phyloP scores from a whole-genome alignment of 2,888 invertebrate genomes.

The Smittia aterrima region DNA sequence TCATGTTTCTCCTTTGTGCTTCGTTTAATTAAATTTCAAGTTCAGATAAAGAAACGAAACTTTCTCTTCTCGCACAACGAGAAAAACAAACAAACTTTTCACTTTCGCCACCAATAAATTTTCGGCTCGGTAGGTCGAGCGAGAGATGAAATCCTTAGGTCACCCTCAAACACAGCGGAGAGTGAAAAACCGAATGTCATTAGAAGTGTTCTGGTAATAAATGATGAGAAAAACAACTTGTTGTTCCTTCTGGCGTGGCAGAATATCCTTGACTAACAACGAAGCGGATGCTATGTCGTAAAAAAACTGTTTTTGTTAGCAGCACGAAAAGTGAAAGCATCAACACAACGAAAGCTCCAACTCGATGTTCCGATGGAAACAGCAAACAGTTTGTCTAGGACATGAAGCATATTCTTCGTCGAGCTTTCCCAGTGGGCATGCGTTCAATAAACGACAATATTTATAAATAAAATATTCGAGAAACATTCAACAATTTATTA shows the following conservation, averaged over 20 bases:
- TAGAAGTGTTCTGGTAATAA: neutral
- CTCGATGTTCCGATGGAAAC: neutral
- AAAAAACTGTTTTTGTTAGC: conserved; percentile 19
- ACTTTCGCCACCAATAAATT: conserved; percentile 6
- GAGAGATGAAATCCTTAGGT: neutral
- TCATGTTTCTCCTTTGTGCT: neutral
- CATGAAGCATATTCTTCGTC: neutral
- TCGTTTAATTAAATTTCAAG: neutral
- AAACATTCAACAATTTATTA: too few species aligned
- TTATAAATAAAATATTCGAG: neutral
- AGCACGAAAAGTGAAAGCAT: conserved; percentile 20
- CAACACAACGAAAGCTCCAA: conserved; percentile 28
- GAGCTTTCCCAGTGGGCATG: neutral
- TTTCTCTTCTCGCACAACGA: neutral
- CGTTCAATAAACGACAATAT: neutral
- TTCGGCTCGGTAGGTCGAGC: neutral
- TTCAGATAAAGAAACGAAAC: neutral
- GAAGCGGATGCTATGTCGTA: neutral
- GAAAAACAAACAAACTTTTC: neutral
- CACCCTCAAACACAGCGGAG: neutral
- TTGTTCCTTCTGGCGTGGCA: conserved; percentile 34
- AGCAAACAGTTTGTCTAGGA: neutral
- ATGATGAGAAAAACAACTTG: conserved; percentile 38
- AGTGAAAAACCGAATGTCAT: conserved; percentile 22
- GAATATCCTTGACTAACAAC: conserved; percentile 36